Evolutionary conservation across 2,888 invertebrate genomes (phyloP), one percentile per base, ranked within the genome.

Genomic region (Callyntrura sp.): DNA sequence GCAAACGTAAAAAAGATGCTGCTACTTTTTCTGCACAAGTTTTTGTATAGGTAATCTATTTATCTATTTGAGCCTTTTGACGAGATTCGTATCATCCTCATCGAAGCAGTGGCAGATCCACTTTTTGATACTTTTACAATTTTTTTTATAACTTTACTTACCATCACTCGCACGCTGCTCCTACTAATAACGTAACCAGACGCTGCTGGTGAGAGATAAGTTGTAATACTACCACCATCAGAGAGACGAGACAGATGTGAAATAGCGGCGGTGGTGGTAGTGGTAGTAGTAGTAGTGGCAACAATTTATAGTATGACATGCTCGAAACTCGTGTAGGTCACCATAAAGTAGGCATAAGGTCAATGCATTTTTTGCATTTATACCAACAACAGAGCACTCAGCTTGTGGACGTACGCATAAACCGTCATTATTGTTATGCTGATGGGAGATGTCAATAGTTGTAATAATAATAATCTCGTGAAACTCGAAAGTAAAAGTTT

Each of bases 301-400:
- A n/a, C 9, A 23, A 65, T 65, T 35, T 35, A 25, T 76, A 25
- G 51, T 6, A 76, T 23, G 73, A 48, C 73, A 48, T 76, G 76
- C 12, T 79, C 12, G 4, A 17, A 60, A 62, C 89, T 90, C 89
- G 85, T 90, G 85, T 90, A 85, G 89, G 89, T 90, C 85, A 85
- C 55, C 79, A 43, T 8, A n/a, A 28, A 78, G 55, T 78, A 28
- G 78, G 5, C 6, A 17, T 14, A 43, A 51, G 55, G 79, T 79
- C 17, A 57, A 28, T 23, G 28, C 25, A 17, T 57, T 79, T 23
- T 17, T 65, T 25, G 20, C 65, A 4, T 65, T 65, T 57, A 57
- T 57, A 17, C 14, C 1, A 57, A 14, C 14, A 51, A 11, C 17
- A 17, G 55, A 9, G 17, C 17, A 17, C 57, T 57, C 17, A 6